Evolutionary conservation across 1,140 invertebrate genomes (phyloP).

Genomic region (Oscheius sp.): DNA sequence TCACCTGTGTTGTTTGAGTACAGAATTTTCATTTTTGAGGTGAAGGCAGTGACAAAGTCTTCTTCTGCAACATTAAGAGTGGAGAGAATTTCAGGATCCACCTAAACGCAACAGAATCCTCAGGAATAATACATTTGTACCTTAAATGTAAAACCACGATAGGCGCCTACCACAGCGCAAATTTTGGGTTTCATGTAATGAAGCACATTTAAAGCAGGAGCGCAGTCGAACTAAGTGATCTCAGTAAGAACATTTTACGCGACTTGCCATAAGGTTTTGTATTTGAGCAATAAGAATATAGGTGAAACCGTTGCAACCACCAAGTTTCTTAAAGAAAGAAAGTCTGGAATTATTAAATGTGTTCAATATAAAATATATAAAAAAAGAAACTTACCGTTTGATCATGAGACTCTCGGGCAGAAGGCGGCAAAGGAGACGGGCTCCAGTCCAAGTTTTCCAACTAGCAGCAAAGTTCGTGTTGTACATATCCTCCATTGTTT

Average conservation of each 20-base stretch:
- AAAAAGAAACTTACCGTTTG: constrained; percentile 10
- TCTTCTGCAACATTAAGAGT: background rate
- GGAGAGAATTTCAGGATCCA: background rate
- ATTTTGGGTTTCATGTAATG: constrained; percentile 36
- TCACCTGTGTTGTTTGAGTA: background rate
- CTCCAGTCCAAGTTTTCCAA: constrained; percentile 34
- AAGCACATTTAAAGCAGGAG: constrained; percentile 30
- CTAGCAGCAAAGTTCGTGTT: constrained; percentile 4
- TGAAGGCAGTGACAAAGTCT: background rate
- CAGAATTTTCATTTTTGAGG: background rate
- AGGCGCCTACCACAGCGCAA: constrained; percentile 29
- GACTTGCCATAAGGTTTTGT: constrained; percentile 18
- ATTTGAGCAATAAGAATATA: constrained; percentile 31
- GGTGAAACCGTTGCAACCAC: background rate
- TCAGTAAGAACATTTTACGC: background rate
- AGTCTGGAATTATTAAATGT: background rate
- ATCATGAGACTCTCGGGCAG: constrained; percentile 6
- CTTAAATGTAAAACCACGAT: constrained; percentile 16
- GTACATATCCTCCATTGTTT: constrained; percentile 33
- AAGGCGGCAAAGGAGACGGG: constrained; percentile 4
- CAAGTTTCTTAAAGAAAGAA: constrained; percentile 35
- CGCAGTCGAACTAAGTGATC: constrained; percentile 12
- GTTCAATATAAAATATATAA: background rate
- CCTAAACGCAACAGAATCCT: background rate
- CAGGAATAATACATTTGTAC: background rate